phyloP scores from a whole-genome alignment of 2,888 invertebrate species.

The Salpingus planirostris region DNA sequence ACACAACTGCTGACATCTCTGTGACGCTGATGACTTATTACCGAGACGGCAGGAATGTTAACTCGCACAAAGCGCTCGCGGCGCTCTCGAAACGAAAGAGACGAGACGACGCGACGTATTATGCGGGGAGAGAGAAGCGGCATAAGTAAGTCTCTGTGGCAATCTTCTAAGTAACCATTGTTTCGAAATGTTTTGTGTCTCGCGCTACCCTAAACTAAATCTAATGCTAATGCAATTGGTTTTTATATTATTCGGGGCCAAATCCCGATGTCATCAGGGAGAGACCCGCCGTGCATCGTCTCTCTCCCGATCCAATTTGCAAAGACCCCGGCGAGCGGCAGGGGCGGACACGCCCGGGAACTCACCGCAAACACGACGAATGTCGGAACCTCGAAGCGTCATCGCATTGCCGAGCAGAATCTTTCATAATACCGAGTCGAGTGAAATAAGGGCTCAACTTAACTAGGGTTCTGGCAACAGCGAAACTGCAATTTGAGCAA shows the following conservation, averaged over 20 bases:
- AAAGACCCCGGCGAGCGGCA: conserved; percentile 13
- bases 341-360: too few relatives aligned
- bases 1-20: conserved; percentile 32
- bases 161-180: conserved; percentile 36
- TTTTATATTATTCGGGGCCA: conserved; percentile 31
- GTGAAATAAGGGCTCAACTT: too few relatives aligned
- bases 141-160: conserved; percentile 22
- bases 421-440: too few relatives aligned
- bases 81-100: too few relatives aligned
- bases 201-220: conserved; percentile 29
- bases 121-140: too few relatives aligned
- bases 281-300: conserved; percentile 14
- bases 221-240: conserved; percentile 36
- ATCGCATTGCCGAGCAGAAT: too few relatives aligned
- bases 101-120: too few relatives aligned
- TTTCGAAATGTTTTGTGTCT: conserved; percentile 31
- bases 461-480: too few relatives aligned
- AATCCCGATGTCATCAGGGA: conserved; percentile 31
- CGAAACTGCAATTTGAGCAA: too few relatives aligned
- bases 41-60: conserved; percentile 28
- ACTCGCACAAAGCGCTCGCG: conserved; percentile 24
- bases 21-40: conserved; percentile 38
- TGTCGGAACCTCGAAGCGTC: too few relatives aligned
- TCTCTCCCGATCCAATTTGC: conserved; percentile 23
- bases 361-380: too few relatives aligned